Evolutionary conservation across 2,888 invertebrate genomes (phyloP).

Genomic region (Pandemis heparana): DNA sequence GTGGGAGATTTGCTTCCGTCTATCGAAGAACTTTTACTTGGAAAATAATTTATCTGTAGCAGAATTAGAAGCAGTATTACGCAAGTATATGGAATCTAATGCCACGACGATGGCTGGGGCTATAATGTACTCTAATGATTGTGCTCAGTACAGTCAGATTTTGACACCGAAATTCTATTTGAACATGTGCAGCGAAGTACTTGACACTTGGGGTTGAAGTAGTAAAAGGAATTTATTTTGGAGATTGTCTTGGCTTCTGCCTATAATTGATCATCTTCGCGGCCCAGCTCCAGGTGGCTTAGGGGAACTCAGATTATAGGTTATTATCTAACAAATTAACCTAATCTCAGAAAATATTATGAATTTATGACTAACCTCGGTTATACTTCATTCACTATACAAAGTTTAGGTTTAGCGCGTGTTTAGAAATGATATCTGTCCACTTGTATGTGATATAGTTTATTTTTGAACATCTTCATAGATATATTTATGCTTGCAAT

Average conservation of each 20-base stretch:
- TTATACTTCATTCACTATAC: neutral
- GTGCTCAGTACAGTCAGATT: constrained; percentile 75
- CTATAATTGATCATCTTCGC: neutral
- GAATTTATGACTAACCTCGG: neutral
- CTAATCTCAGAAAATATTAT: neutral
- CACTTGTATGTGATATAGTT: constrained; percentile 24
- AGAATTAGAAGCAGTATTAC: constrained; percentile 83
- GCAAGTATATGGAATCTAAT: constrained; percentile 83
- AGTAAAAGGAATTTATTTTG: constrained; percentile 29
- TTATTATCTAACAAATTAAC: neutral
- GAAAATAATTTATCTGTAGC: constrained; percentile 73
- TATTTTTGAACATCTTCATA: neutral
- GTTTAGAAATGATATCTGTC: constrained; percentile 14
- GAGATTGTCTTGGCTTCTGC: neutral
- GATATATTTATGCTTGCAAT: neutral
- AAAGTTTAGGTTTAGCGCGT: neutral
- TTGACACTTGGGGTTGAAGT: constrained; percentile 78
- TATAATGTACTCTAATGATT: constrained; percentile 79
- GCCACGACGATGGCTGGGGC: constrained; percentile 78
- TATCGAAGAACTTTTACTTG: constrained; percentile 73
- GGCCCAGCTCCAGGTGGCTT: neutral
- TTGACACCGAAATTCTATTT: constrained; percentile 78
- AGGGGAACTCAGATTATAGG: neutral
- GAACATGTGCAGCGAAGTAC: constrained; percentile 78
- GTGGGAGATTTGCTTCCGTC: constrained; percentile 76